Evolutionary conservation across 1,140 invertebrate species (phyloP).

Genomic region (Sarcophaga peregrina): DNA sequence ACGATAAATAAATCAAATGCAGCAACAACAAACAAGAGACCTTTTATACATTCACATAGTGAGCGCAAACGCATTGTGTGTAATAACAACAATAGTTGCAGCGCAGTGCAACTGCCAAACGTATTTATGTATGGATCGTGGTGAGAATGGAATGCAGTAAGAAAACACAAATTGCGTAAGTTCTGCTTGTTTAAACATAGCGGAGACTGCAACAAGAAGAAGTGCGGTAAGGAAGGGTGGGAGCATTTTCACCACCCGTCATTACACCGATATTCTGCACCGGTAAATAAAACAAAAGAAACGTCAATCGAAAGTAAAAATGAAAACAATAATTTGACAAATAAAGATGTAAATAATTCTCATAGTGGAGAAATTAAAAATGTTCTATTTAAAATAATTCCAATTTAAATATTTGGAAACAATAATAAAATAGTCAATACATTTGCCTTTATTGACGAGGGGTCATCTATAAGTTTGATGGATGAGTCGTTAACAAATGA

Average conservation of each 20-base stretch:
- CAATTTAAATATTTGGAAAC: not conserved
- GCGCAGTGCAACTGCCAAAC: too few species aligned
- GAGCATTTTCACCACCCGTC: not conserved
- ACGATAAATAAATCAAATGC: not conserved
- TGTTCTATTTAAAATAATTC: conserved; percentile 25
- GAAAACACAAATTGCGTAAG: not conserved
- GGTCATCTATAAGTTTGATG: not conserved
- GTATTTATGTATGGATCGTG: too few species aligned
- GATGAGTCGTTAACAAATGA: too few species aligned
- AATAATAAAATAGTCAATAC: conserved; percentile 15
- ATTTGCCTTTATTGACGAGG: conserved; percentile 3
- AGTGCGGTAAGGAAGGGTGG: not conserved
- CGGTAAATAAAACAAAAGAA: not conserved
- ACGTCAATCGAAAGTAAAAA: too few species aligned
- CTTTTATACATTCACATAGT: too few species aligned
- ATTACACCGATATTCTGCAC: not conserved
- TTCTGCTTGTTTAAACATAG: not conserved
- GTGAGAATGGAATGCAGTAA: not conserved
- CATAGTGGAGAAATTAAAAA: not conserved
- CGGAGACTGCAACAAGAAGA: not conserved
- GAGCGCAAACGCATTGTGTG: too few species aligned
- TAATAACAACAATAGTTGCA: too few species aligned
- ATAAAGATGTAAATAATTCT: too few species aligned
- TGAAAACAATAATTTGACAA: not conserved
- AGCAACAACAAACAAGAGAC: too few species aligned